Conservation (phyloP, 2,888 invertebrate genomes). For the Pseudococcus viburni region DNA sequence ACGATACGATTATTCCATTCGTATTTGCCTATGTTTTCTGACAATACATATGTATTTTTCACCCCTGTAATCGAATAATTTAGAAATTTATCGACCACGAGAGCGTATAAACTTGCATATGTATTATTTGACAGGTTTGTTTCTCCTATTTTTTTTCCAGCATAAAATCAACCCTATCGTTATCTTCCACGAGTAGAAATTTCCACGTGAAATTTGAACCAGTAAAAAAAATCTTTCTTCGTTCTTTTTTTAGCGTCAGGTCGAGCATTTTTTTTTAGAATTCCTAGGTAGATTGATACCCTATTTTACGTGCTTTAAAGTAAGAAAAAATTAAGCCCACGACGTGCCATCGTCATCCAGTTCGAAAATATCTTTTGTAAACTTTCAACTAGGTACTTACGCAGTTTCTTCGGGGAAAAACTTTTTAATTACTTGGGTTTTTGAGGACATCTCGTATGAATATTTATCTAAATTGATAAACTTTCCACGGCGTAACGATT, state of each 20-base stretch:
- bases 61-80: neutral
- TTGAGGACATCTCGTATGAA: constrained; percentile 7
- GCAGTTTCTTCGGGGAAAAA: neutral
- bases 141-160: neutral
- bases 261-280: neutral
- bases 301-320: neutral
- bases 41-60: neutral
- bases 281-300: neutral
- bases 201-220: neutral
- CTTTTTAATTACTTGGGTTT: neutral
- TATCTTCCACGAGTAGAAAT: neutral
- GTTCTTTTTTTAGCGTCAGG: neutral
- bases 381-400: neutral
- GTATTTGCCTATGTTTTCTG: neutral
- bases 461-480: constrained; percentile 14
- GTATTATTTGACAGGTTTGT: constrained; percentile 12
- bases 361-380: neutral
- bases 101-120: neutral
- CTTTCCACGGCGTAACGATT: neutral
- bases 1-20: neutral
- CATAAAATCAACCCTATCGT: neutral
- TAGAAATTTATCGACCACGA: neutral
- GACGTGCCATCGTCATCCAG: neutral
- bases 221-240: neutral
- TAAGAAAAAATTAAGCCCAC: neutral